Evolutionary conservation across 1,140 invertebrate species (phyloP).

Genomic region (Ceratina japonica): DNA sequence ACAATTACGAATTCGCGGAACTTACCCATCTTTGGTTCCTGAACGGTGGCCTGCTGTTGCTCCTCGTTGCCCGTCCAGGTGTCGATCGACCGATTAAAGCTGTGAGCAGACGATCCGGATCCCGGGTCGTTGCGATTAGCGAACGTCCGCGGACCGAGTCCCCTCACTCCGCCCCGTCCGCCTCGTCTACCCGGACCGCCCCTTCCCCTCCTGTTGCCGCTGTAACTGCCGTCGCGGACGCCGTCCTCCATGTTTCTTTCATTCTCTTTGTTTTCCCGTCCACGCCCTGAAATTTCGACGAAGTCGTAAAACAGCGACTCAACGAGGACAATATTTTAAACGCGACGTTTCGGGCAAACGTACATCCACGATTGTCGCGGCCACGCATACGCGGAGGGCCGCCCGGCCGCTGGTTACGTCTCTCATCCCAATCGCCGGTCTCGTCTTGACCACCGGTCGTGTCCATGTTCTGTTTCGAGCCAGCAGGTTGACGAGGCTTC

Average conservation of each 20-base stretch:
- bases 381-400: slow-evolving; percentile 79
- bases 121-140: slow-evolving; percentile 76
- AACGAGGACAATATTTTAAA: no score
- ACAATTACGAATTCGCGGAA: slow-evolving; percentile 17
- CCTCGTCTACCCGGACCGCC: slow-evolving; percentile 81
- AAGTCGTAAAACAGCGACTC: no score
- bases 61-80: slow-evolving; percentile 79
- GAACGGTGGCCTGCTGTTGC: slow-evolving; percentile 72
- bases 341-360: slow-evolving; percentile 53
- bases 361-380: slow-evolving; percentile 79
- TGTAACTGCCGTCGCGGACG: slow-evolving; percentile 73
- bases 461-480: slow-evolving; percentile 75
- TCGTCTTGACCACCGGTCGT: slow-evolving; percentile 70
- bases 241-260: slow-evolving; percentile 80
- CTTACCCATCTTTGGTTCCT: slow-evolving; percentile 76
- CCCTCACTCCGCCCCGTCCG: slow-evolving; percentile 80
- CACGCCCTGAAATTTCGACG: slow-evolving; percentile 75
- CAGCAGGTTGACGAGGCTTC: slow-evolving; percentile 85
- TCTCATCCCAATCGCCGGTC: slow-evolving; percentile 79
- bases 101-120: slow-evolving; percentile 70
- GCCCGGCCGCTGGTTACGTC: slow-evolving; percentile 76
- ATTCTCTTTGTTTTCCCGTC: slow-evolving; percentile 83
- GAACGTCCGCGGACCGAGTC: slow-evolving; percentile 81
- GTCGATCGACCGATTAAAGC: slow-evolving; percentile 77
- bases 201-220: slow-evolving; percentile 79